These are phyloP conservation scores for Acanthosoma haemorrhoidale DNA, from an alignment of 2,888 invertebrate species.

Conservation along the genomic window DNA sequence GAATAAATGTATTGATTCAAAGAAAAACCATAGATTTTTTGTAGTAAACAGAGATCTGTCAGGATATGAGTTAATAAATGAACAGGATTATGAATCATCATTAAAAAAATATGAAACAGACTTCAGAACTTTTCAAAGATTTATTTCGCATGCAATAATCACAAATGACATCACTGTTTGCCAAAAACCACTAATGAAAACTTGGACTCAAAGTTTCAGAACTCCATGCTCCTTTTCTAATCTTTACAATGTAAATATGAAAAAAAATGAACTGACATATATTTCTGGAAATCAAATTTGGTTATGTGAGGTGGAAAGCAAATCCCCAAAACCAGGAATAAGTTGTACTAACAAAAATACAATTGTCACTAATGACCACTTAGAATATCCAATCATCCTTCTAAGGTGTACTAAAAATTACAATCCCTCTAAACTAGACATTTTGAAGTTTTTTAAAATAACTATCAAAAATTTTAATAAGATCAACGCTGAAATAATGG, in stretches of 20 bases:
- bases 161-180: not conserved
- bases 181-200: not conserved
- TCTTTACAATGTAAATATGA: not conserved
- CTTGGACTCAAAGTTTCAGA: not conserved
- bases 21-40: constrained; percentile 24
- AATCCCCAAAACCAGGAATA: not conserved
- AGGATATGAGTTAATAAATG: constrained; percentile 30
- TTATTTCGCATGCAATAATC: not conserved
- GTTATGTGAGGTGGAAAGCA: not conserved
- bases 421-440: not conserved
- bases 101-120: not conserved
- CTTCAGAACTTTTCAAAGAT: not conserved
- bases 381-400: not conserved
- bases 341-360: not conserved
- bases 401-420: not conserved
- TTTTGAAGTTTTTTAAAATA: not conserved
- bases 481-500: not conserved
- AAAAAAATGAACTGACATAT: not conserved
- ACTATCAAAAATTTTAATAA: not conserved
- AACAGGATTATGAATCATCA: not conserved
- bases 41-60: constrained; percentile 27
- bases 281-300: not conserved
- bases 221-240: not conserved
- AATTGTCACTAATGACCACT: not conserved
- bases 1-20: not conserved